Conservation (phyloP, 2,888 invertebrate genomes). For the Agrypnus murinus region DNA sequence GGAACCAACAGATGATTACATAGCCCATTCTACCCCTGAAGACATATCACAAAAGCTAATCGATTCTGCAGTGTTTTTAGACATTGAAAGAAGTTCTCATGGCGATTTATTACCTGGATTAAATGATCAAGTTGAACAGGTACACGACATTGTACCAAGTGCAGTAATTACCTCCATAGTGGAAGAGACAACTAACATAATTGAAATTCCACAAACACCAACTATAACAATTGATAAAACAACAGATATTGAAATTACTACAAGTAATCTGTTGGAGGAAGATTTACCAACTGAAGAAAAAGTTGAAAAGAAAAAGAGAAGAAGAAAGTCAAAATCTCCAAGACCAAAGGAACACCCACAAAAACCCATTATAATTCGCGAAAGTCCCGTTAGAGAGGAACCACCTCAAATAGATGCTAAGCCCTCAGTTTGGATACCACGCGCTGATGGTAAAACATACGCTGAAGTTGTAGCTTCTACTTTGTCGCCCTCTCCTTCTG, state of each 20-base stretch:
- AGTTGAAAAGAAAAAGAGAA: slow-evolving; percentile 51
- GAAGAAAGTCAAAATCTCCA: slow-evolving; percentile 57
- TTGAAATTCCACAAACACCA: not conserved
- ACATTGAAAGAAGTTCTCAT: not conserved
- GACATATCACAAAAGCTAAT: not conserved
- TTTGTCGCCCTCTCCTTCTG: not conserved
- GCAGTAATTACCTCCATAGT: not conserved
- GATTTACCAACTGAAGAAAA: not conserved
- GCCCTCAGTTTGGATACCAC: slow-evolving; percentile 72
- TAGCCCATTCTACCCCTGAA: not conserved
- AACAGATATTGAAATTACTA: not conserved
- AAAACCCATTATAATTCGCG: not conserved
- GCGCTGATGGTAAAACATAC: slow-evolving; percentile 80
- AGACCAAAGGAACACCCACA: slow-evolving; percentile 47
- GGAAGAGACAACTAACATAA: not conserved
- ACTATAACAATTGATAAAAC: not conserved
- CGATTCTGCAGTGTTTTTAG: slow-evolving; percentile 33
- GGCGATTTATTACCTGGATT: not conserved
- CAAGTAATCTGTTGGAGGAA: not conserved
- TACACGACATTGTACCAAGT: not conserved
- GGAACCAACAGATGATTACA: slow-evolving; percentile 54
- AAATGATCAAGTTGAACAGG: not conserved
- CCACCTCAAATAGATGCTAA: slow-evolving; percentile 24
- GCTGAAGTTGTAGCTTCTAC: slow-evolving; percentile 78
- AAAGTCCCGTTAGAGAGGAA: slow-evolving; percentile 2